Evolutionary conservation across 2,888 invertebrate genomes (phyloP).

Genomic region (Leptopterna dolabrata): DNA sequence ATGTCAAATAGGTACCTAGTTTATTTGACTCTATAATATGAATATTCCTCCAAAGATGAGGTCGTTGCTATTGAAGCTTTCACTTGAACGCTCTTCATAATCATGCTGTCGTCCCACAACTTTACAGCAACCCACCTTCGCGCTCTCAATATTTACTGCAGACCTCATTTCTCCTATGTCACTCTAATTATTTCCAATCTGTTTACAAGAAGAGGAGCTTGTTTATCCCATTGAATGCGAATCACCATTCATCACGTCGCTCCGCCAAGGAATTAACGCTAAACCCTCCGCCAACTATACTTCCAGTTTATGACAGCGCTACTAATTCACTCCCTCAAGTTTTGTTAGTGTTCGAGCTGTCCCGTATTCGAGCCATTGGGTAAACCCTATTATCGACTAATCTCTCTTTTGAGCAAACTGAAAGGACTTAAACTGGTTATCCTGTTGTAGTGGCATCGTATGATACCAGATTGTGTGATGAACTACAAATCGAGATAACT

Average conservation of each 20-base stretch:
- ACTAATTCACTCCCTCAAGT: conserved; percentile 25
- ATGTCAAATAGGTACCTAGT: too few species aligned
- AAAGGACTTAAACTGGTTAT: not conserved
- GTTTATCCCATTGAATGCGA: conserved; percentile 42
- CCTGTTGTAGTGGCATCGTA: too few species aligned
- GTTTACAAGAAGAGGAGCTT: not conserved
- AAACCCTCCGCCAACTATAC: conserved; percentile 30
- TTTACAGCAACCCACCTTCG: not conserved
- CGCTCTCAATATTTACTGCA: not conserved
- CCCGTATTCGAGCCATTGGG: not conserved
- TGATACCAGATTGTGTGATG: too few species aligned
- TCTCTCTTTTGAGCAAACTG: not conserved
- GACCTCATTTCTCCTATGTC: not conserved
- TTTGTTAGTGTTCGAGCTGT: not conserved
- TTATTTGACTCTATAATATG: too few species aligned
- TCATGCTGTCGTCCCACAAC: not conserved
- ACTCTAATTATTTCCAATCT: conserved; percentile 22
- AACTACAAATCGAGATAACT: too few species aligned
- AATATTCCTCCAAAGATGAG: too few species aligned
- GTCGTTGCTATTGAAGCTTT: too few species aligned
- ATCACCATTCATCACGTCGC: conserved; percentile 37
- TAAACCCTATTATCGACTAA: conserved; percentile 1
- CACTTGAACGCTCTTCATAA: too few species aligned
- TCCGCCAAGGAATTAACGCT: conserved; percentile 7
- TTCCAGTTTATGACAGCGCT: conserved; percentile 42